Conservation (phyloP, 2,797 vertebrate species). For the Eospalax fontanierii region DNA sequence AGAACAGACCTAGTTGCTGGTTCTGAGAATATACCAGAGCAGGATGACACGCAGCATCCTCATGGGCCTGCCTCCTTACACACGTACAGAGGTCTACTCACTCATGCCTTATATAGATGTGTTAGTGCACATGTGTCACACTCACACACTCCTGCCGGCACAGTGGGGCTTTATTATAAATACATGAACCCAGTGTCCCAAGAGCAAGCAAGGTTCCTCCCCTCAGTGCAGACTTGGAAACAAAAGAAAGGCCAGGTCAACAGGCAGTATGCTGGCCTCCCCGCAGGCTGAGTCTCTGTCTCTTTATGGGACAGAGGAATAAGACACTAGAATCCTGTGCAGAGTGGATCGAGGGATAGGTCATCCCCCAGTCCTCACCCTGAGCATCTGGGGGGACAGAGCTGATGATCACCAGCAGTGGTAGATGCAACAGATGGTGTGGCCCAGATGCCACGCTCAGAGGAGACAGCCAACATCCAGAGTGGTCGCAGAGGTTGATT, state of each 20-base stretch:
- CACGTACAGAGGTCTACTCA: not conserved
- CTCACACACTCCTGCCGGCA: not conserved
- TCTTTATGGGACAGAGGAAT: not conserved
- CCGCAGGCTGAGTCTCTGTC: not conserved
- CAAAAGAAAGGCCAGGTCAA: not conserved
- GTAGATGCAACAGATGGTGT: too few relatives aligned
- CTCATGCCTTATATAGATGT: not conserved
- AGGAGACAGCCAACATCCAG: not conserved
- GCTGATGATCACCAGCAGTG: fast-evolving
- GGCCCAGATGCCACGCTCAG: fast-evolving
- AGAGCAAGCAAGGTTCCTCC: not conserved
- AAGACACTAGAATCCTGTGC: not conserved
- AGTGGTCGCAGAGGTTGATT: not conserved
- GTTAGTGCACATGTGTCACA: not conserved
- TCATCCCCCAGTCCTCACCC: not conserved
- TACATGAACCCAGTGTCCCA: not conserved
- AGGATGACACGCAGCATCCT: too few relatives aligned
- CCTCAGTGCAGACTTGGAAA: not conserved
- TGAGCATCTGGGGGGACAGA: not conserved
- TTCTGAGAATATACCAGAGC: not conserved
- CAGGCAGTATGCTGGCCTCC: not conserved
- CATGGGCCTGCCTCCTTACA: not conserved
- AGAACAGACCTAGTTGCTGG: too few relatives aligned
- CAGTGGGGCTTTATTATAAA: not conserved
- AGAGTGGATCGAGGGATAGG: not conserved